phyloP scores from a whole-genome alignment of 2,797 vertebrate genomes.

The Anguilla pacifica region DNA sequence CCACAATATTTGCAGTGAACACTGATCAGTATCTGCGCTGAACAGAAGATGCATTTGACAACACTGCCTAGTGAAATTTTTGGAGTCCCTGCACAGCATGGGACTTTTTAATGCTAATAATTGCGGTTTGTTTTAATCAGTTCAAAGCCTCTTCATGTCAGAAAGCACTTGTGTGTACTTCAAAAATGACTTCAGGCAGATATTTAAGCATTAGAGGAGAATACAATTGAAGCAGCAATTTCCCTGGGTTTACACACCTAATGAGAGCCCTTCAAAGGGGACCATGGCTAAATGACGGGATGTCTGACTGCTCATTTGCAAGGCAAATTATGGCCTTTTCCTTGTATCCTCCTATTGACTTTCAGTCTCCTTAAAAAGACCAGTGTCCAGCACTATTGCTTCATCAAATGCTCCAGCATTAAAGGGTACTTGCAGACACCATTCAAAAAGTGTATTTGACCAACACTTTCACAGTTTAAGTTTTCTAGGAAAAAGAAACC shows the following conservation, averaged over 20 bases:
- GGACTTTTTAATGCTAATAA: conserved; percentile 14
- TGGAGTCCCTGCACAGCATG: not conserved
- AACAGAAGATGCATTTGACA: not conserved
- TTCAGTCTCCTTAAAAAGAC: not conserved
- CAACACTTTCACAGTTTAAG: not conserved
- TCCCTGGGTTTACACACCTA: conserved; percentile 6
- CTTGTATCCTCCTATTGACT: not conserved
- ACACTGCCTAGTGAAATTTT: not conserved
- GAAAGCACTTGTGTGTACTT: conserved; percentile 14
- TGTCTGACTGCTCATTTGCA: conserved; percentile 5
- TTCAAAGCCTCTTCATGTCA: conserved; percentile 14
- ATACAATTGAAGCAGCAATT: not conserved
- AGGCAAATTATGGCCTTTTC: not conserved
- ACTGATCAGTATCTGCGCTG: not conserved
- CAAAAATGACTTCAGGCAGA: conserved; percentile 18
- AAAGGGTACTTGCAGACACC: not conserved
- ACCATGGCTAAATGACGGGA: not conserved
- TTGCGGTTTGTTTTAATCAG: conserved; percentile 6
- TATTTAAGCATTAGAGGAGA: conserved; percentile 3
- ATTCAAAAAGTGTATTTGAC: not conserved
- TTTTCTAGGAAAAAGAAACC: not conserved
- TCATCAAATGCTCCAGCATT: not conserved
- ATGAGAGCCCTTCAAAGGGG: not conserved
- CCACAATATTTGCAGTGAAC: not conserved
- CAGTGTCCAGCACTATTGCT: not conserved